phyloP scores from a whole-genome alignment of 1,140 invertebrate species.

The Heliconius nattereri region DNA sequence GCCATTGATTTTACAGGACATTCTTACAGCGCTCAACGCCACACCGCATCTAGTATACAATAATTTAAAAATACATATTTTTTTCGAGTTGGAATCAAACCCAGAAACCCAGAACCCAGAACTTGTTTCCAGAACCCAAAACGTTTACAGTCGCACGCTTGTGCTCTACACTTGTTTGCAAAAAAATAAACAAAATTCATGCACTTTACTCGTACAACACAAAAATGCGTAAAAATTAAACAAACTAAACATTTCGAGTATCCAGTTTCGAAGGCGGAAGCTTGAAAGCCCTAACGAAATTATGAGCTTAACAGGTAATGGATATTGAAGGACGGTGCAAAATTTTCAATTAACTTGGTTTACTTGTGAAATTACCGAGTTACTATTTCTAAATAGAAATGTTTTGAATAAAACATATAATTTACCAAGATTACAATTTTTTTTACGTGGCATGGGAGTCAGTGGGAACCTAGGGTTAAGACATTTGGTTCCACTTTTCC shows the following conservation, averaged over 20 bases:
- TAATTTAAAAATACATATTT: too few species aligned
- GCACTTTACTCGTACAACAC: not conserved
- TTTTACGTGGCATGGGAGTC: too few species aligned
- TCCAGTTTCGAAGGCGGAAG: not conserved
- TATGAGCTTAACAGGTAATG: conserved; percentile 11
- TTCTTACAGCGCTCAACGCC: too few species aligned
- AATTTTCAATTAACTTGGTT: conserved; percentile 12
- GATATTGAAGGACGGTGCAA: not conserved
- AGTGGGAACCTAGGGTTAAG: too few species aligned
- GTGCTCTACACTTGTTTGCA: not conserved
- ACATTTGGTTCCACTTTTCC: too few species aligned
- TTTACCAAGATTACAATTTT: too few species aligned
- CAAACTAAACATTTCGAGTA: not conserved
- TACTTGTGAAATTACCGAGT: not conserved
- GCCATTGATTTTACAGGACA: too few species aligned
- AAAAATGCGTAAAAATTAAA: conserved; percentile 5
- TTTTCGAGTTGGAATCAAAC: too few species aligned
- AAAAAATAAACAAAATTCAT: not conserved
- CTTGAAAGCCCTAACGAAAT: conserved; percentile 1
- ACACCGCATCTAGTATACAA: too few species aligned
- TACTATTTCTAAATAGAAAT: not conserved
- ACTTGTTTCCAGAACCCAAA: too few species aligned
- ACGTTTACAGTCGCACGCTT: too few species aligned
- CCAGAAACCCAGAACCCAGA: too few species aligned
- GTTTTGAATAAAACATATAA: not conserved